Base-by-base conservation (phyloP, 2,797 vertebrate genomes). In the Poecilia velifera region DNA sequence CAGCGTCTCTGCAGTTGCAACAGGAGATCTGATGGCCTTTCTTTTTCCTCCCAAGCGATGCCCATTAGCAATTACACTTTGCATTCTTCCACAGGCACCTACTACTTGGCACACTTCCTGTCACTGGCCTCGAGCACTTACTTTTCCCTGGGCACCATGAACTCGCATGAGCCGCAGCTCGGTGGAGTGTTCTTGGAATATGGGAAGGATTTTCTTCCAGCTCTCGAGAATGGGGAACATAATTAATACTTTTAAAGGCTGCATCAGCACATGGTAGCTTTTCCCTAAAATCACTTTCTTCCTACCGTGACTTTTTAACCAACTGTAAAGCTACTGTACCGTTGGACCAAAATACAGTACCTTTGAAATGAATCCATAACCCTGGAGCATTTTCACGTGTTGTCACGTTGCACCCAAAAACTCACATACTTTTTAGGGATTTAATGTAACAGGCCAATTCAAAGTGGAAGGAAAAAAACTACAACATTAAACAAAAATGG, bases 31-130 rank as follows among this genome's bases (percentile, higher is more conserved):
- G 39, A 70, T 70, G 66, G 66, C 20, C 66, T 70, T 70, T 39
- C 66, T 43, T 70, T 43, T 43, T n/a, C 66, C 66, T 70, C 66
- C 66, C 66, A 70, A 70, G 66, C 6, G 66, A 70, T 70, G 66
- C 39, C 66, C 66, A 43, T 70, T 70, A 41, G 66, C 36, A 25
- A 70, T 70, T 70, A 70, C 39, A 41, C 20, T 41, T 41, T 70
- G 66, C 66, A 70, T 70, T 43, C 39, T 70, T 70, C 36, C 66
- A 70, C 66, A 70, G 39, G 66, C 66, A 13, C 9, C 66, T 70
- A 70, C 41, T n/a, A n/a, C 22, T 70, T 70, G 66, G 66, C 66
- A 70, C 22, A 14, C 66, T 70, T 70, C 66, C 66, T 70, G 66
- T 70, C 36, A 70, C 22, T 70, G 66, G 66, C 66, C 39, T 70